Conservation (phyloP, 2,113 vertebrate genomes). For the human (Homo sapiens) region GRCh38 chr4:128332001-128332500, state of each 20-base stretch:
- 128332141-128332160: not conserved
- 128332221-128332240: slow-evolving; percentile 2
- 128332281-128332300: slow-evolving; percentile 8
- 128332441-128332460: not conserved
- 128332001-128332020: not conserved
- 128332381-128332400: not conserved
- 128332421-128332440: slow-evolving; percentile 29
- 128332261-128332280: slow-evolving; percentile 29
- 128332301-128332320: slow-evolving; percentile 13
- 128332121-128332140: not conserved
- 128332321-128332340: not conserved
- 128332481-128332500: not conserved
- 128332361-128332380: not conserved
- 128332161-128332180: not conserved
- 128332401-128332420: not conserved
- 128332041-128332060: not conserved
- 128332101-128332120: not conserved
- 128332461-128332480: not conserved
- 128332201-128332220: slow-evolving; percentile 15
- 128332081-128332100: not conserved
- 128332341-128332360: not conserved
- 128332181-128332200: not conserved
- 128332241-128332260: slow-evolving; percentile 34
- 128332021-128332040: not conserved
- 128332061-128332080: not conserved